Percentiles rank a stretch among this genome's conserved stretches.
Conservation (phyloP, 2,797 vertebrate species). For the Gallinago solitaria region DNA sequence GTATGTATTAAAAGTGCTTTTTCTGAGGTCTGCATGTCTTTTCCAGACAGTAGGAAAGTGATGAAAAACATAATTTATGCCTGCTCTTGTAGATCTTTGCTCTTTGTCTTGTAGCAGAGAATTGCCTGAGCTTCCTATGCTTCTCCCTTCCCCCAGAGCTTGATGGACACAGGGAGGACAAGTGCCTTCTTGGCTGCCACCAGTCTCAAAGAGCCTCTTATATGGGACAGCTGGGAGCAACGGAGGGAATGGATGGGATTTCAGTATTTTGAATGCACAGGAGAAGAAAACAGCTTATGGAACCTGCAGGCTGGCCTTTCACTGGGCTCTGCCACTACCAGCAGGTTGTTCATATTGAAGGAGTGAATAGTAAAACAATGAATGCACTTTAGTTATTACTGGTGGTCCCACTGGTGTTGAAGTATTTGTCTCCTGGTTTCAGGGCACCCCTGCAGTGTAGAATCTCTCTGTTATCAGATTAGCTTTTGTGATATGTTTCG, state of each 20-base stretch:
- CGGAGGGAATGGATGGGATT: neutral
- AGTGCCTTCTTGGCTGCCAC: neutral
- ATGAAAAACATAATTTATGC: neutral
- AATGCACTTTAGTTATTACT: neutral
- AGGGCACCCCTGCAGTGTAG: neutral
- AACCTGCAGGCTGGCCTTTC: neutral
- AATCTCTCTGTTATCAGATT: neutral
- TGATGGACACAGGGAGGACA: neutral
- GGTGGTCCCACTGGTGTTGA: neutral
- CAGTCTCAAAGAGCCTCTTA: neutral
- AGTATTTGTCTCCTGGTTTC: neutral
- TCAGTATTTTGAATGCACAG: neutral
- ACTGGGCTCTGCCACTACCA: neutral
- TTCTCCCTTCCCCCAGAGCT: neutral
- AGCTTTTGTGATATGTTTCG: neutral
- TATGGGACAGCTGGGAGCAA: neutral
- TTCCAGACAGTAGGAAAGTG: neutral
- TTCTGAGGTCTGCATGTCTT: neutral
- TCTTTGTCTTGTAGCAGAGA: neutral
- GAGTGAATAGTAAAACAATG: neutral
- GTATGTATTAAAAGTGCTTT: constrained; percentile 18
- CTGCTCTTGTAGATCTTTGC: neutral
- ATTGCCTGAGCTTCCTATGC: neutral
- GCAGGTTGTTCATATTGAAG: neutral
- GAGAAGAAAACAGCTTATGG: neutral